Percentiles rank a stretch among this genome's conserved stretches.
These are phyloP conservation scores for Andrena camellia DNA, from an alignment of 2,888 invertebrate genomes.

Conservation along the genomic window DNA sequence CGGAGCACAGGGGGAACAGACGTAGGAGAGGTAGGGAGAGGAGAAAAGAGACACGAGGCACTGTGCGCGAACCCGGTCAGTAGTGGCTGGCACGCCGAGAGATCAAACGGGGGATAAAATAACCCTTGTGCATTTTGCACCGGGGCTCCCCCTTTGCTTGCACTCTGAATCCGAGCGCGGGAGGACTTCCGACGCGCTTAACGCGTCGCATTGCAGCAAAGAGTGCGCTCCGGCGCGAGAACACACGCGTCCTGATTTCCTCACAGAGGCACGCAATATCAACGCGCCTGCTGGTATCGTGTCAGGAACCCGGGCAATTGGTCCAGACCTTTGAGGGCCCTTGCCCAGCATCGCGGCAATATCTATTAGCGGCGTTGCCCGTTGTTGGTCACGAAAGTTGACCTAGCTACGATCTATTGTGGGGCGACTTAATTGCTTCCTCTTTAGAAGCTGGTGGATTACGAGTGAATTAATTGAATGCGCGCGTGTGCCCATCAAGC, in stretches of 20 bases:
- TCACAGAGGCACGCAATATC: background rate
- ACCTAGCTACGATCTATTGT: conserved; percentile 30
- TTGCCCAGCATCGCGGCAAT: background rate
- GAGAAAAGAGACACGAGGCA: background rate
- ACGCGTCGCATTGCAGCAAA: conserved; percentile 61
- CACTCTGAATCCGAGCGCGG: background rate
- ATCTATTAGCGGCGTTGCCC: conserved; percentile 12
- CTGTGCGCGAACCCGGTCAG: too few relatives aligned
- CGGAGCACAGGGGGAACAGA: too few relatives aligned
- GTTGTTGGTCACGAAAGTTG: conserved; percentile 38
- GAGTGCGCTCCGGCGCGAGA: conserved; percentile 18
- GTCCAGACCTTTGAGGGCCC: conserved; percentile 21
- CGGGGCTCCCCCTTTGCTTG: too few relatives aligned
- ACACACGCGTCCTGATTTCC: conserved; percentile 22
- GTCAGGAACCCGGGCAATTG: background rate
- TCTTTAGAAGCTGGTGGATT: conserved; percentile 29
- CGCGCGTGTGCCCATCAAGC: background rate
- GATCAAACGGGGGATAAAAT: conserved; percentile 3
- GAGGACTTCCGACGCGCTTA: conserved; percentile 1
- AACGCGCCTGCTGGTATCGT: conserved; percentile 15
- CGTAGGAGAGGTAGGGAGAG: background rate
- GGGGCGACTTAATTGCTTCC: conserved; percentile 44
- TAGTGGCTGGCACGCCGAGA: background rate
- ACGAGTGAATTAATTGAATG: conserved; percentile 23
- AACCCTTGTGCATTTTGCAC: background rate